A percentile compares a stretch with the other conserved stretches of the same genome.
Evolutionary conservation across 53 echinoderm and acorn worm genomes (phyloP).

Genomic region (Stichopus horrens): DNA sequence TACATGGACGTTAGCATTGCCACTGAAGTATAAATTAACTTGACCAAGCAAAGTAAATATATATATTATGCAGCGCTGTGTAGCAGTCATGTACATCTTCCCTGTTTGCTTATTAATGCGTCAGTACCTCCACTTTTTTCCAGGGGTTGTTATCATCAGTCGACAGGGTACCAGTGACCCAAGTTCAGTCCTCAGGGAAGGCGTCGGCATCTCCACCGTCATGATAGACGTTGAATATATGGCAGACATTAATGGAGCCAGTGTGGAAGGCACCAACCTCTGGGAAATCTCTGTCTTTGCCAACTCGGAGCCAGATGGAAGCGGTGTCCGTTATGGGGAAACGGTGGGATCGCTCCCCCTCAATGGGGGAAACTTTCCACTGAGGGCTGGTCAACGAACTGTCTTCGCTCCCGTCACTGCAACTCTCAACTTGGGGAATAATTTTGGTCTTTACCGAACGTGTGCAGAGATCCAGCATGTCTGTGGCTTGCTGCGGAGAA

Average conservation of each 20-base stretch:
- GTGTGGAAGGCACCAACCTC: slow-evolving; percentile 28
- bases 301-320: not conserved
- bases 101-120: too few relatives aligned
- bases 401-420: slow-evolving; percentile 4
- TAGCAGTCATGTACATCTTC: too few relatives aligned
- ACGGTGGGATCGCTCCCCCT: not conserved
- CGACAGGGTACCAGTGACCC: not conserved
- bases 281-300: slow-evolving; percentile 28
- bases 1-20: too few relatives aligned
- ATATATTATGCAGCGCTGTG: too few relatives aligned
- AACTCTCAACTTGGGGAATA: not conserved
- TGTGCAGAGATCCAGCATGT: slow-evolving; percentile 30
- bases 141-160: not conserved
- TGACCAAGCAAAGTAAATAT: too few relatives aligned
- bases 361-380: slow-evolving; percentile 22
- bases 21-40: too few relatives aligned
- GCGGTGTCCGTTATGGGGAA: not conserved
- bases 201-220: not conserved
- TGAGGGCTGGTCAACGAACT: slow-evolving; percentile 7
- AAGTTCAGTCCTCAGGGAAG: not conserved
- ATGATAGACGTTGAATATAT: slow-evolving; percentile 1
- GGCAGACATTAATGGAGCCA: slow-evolving; percentile 1
- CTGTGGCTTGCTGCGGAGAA: not conserved
- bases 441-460: not conserved
- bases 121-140: too few relatives aligned